Base-by-base conservation (phyloP, 92 coral and sea anemone genomes). In the Galaxea fascicularis region DNA sequence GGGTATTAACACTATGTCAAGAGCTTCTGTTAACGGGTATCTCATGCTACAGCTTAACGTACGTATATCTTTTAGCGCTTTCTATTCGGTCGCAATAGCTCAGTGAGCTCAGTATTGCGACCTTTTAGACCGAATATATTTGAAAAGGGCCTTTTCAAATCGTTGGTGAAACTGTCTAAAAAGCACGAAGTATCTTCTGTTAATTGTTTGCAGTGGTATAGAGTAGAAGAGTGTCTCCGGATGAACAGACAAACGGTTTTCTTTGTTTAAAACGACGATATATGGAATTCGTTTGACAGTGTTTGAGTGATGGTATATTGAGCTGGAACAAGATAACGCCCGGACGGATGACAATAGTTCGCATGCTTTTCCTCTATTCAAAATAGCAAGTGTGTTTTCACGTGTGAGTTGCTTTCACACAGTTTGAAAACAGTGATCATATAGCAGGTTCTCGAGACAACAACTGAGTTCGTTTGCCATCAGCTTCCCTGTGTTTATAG, bases 201-300 rank as follows among this genome's bases (percentile, higher is more conserved):
- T 69, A 20, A 22, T 62, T 21, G 13, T 1, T 0, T 62, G 26
- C 26, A 18, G 14, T 31, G 27, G 10, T 18, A 0, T n/a, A 31
- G n/a, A 51, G 25, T 6, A 17, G 63, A 58, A 59, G 30, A n/a
- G 12, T 56, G 28, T 56, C 22, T 63, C 17, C 46, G 54, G 25
- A 17, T 44, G 16, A 15, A 39, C 47, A 46, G 52, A 26, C 72
- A 45, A 64, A 46, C 22, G 62, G 44, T 77, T 76, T 65, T 65
- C 25, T 17, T 54, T 29, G 22, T 47, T n/a, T 27, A 65, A 74
- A 26, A 49, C 35, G 31, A 59, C 39, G 41, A 11, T 25, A 30
- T 60, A 56, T 1, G 44, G 14, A 26, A 29, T 65, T 66, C 53
- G 66, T 65, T 51, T 79, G 74, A 63, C 72, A 62, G 28, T 13